Evolutionary conservation across 2,888 invertebrate species (phyloP).

Genomic region (Nysson spinosus): DNA sequence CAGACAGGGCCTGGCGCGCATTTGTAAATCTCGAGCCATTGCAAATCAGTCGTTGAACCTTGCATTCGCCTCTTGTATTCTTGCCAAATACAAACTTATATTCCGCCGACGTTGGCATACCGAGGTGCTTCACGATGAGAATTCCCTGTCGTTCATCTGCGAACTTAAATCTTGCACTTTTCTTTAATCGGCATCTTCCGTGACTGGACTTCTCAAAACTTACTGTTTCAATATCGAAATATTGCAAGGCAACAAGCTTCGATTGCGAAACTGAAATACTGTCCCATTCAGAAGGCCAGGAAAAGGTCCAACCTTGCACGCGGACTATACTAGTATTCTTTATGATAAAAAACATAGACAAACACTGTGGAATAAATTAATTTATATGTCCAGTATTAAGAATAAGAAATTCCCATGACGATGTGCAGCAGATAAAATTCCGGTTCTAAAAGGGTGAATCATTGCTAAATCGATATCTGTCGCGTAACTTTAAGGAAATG

Average conservation of each 20-base stretch:
- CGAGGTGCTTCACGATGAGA: not conserved
- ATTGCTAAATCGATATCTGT: constrained; percentile 5
- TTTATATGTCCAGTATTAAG: not conserved
- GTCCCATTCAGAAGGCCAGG: no score
- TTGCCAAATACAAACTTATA: constrained; percentile 40
- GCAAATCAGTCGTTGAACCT: constrained; percentile 52
- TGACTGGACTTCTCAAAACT: no score
- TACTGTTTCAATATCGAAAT: no score
- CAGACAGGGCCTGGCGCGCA: constrained; percentile 34
- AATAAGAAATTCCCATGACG: not conserved
- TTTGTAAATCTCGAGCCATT: constrained; percentile 43
- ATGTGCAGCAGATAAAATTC: not conserved
- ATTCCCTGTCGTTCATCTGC: no score
- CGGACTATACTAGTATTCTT: no score
- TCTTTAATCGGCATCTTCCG: no score
- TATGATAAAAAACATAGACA: no score
- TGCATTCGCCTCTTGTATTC: constrained; percentile 35
- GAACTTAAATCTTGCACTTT: no score
- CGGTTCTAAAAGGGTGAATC: constrained; percentile 1
- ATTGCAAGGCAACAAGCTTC: no score
- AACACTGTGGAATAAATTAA: no score
- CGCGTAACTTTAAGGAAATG: not conserved
- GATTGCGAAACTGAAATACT: no score
- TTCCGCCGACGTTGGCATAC: constrained; percentile 3
- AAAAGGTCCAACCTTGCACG: no score